Base-by-base conservation (phyloP, 2,113 vertebrate genomes). In the Oreotrochilus melanogaster region DNA sequence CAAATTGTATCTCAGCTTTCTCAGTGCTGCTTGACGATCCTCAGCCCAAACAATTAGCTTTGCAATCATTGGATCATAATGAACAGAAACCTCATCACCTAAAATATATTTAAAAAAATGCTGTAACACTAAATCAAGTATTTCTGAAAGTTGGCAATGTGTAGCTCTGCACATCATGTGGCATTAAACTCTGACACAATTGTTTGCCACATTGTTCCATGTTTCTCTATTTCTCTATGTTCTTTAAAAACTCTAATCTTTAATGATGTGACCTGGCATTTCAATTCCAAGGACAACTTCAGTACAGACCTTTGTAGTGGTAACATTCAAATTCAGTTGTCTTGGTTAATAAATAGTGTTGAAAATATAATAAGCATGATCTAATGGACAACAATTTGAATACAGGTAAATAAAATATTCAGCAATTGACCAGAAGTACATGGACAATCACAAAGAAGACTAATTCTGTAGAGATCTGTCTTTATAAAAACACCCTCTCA, bases 31-130 rank as follows among this genome's bases (percentile, higher is more conserved):
- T 30, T 95, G 97, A 6, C 99, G 98, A 94, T 99, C 99, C 74
- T 99, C 98, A 8, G 98, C 99, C 99, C 99, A 99, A 10, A 99
- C 99, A 9, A 99, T 99, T 4, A 99, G 98, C 93, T 99, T 99
- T 4, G 99, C 99, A 37, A 99, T 99, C 99, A 99, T 99, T 7
- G 99, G 99, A 87, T 99, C 99, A 27, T 99, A 99, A 75, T 99
- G 98, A 64, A 98, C 98, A 0, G 99, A 99, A 69, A 99, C 99
- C 45, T 99, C 99, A 69, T 99, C 99, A 62, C 99, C 99, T 99
- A 69, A 50, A 96, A 95, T 4, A 62, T 3, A 89, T 7, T 21
- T 4, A 47, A 22, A 76, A 53, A 65, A 39, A 37, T 3, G 39
- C 33, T 79, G 16, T 37, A 37, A 83, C 25, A 19, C 21, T 35